phyloP scores from a whole-genome alignment of 2,113 vertebrate genomes.

The Carlito syrichta region DNA sequence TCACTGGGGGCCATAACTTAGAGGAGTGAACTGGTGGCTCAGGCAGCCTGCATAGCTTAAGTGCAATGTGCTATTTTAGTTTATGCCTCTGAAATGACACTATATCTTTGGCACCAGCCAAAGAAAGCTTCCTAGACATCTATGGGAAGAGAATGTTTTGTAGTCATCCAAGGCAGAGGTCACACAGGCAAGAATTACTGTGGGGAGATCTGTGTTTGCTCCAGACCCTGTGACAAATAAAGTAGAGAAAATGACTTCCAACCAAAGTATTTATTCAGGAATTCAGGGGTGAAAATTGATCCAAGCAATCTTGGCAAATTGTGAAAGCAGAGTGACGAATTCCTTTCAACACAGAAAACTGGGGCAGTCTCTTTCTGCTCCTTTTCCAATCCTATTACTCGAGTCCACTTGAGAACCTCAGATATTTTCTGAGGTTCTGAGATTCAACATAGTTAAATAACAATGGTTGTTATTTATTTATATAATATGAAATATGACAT shows the following conservation, averaged over 20 bases:
- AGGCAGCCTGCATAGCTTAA: background rate
- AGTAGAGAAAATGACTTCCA: background rate
- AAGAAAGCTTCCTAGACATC: conserved; percentile 64
- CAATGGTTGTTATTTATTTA: background rate
- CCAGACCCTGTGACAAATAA: background rate
- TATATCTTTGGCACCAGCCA: conserved; percentile 55
- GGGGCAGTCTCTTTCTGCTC: background rate
- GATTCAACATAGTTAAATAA: background rate
- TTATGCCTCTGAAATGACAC: conserved; percentile 59
- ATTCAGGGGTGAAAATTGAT: background rate
- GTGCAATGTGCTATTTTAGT: conserved; percentile 63
- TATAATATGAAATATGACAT: background rate
- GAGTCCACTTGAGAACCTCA: background rate
- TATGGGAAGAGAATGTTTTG: conserved; percentile 52
- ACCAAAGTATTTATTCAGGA: background rate
- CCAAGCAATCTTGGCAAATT: background rate
- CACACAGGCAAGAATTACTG: conserved; percentile 18
- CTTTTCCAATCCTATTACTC: background rate
- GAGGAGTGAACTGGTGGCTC: background rate
- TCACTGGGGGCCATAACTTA: conserved; percentile 46
- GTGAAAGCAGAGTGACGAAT: background rate
- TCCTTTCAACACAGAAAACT: background rate
- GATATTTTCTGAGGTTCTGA: background rate
- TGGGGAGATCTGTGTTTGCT: background rate
- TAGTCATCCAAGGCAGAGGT: conserved; percentile 1